Percentiles rank a stretch among this genome's conserved stretches.
Conservation (phyloP, 2,797 vertebrate genomes). For the Hydrolagus colliei region DNA sequence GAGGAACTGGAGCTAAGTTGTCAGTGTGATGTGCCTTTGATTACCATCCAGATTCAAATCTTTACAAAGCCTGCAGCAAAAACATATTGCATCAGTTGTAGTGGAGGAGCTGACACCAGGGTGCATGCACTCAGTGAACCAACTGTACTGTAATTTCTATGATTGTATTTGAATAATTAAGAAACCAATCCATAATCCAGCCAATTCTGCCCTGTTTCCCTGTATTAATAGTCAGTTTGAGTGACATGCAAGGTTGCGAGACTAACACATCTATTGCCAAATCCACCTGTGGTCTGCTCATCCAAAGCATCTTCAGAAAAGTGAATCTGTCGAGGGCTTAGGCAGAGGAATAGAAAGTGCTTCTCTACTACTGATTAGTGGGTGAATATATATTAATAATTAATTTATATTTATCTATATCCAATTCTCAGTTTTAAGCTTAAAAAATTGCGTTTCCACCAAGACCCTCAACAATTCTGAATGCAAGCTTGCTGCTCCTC, state of each 20-base stretch:
- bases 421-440: background rate
- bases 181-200: conserved; percentile 24
- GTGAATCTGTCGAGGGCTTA: too few species aligned
- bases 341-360: background rate
- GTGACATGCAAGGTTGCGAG: background rate
- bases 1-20: too few species aligned
- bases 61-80: too few species aligned
- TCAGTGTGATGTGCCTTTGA: too few species aligned
- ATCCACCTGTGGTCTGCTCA: background rate
- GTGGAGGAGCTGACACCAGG: too few species aligned
- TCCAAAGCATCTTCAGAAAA: background rate
- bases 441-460: background rate
- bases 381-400: background rate
- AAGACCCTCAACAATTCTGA: background rate
- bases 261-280: background rate
- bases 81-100: too few species aligned
- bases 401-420: background rate
- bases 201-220: background rate
- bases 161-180: conserved; percentile 12
- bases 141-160: too few species aligned
- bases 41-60: too few species aligned
- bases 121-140: too few species aligned
- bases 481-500: background rate
- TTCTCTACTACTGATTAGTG: conserved; percentile 1
- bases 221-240: conserved; percentile 1